phyloP scores from a whole-genome alignment of 2,113 vertebrate species.

The Cheirogaleus medius region DNA sequence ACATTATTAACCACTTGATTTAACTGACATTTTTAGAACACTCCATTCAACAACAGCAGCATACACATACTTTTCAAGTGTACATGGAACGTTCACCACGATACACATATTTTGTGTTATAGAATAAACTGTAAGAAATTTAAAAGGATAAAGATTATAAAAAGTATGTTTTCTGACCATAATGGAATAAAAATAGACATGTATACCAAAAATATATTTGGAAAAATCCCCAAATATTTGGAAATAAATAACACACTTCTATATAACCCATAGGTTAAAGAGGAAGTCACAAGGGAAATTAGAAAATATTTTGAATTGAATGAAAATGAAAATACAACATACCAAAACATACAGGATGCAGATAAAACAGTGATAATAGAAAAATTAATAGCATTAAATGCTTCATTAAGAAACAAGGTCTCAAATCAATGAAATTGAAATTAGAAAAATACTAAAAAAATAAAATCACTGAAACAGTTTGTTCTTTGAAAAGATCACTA shows the following conservation, averaged over 20 bases:
- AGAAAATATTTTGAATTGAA: conserved; percentile 9
- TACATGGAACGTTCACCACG: background rate
- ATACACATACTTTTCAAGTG: background rate
- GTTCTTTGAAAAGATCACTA: background rate
- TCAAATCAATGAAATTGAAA: background rate
- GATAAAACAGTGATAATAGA: background rate
- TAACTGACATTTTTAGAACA: background rate
- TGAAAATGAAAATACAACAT: background rate
- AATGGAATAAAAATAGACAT: background rate
- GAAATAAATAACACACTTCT: background rate
- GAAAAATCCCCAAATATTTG: background rate
- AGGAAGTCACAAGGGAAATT: background rate
- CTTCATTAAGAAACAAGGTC: background rate
- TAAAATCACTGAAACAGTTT: background rate
- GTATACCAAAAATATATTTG: background rate
- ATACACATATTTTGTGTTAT: background rate
- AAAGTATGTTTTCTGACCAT: background rate
- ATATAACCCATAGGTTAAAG: background rate
- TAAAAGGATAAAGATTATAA: background rate
- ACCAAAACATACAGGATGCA: background rate
- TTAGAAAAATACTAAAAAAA: background rate
- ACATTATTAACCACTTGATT: background rate
- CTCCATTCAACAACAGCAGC: background rate
- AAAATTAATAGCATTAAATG: background rate
- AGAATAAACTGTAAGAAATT: background rate